Evolutionary conservation across 2,113 vertebrate species (phyloP).

Genomic region (Podiceps cristatus): DNA sequence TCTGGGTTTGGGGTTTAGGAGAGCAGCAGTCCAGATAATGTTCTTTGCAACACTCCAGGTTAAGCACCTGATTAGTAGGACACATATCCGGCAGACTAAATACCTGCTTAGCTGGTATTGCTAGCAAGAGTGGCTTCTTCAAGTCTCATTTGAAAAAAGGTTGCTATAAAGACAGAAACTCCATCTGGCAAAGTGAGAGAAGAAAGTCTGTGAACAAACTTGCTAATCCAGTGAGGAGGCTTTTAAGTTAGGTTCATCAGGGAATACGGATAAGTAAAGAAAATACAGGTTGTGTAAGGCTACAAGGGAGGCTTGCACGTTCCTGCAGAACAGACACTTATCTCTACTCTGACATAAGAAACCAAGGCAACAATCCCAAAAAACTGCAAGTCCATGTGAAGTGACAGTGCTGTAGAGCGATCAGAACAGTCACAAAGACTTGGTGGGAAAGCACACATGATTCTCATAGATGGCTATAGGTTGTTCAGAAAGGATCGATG

Average conservation of each 20-base stretch:
- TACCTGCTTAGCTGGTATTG: neutral
- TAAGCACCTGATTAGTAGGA: neutral
- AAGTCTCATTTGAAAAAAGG: neutral
- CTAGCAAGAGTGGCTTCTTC: neutral
- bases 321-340: neutral
- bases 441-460: neutral
- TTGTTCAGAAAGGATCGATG: neutral
- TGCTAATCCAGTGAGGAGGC: neutral
- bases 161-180: neutral
- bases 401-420: neutral
- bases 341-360: neutral
- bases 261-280: neutral
- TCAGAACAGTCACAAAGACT: neutral
- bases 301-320: neutral
- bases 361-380: neutral
- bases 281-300: neutral
- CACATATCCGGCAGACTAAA: neutral
- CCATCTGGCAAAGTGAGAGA: neutral
- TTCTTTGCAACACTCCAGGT: neutral
- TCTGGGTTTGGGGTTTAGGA: neutral
- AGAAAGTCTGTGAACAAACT: neutral
- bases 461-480: neutral
- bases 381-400: neutral
- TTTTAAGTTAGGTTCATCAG: neutral
- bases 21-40: too few relatives aligned